Percentiles rank a stretch among this genome's conserved stretches.
Conservation (phyloP, 2,797 vertebrate genomes). For the Acrossocheilus fasciatus region DNA sequence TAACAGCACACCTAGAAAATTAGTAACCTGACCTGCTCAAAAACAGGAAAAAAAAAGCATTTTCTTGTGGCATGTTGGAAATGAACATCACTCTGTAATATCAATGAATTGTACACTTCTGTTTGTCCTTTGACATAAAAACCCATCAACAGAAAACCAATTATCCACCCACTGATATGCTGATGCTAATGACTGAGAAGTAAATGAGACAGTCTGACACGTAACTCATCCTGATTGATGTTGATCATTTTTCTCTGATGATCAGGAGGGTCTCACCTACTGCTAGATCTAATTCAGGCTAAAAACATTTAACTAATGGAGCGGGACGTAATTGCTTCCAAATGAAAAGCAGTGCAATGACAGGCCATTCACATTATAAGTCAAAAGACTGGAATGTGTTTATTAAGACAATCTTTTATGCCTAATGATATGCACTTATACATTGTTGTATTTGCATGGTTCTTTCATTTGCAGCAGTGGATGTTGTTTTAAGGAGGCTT, state of each 20-base stretch:
- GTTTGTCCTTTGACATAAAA: conserved; percentile 30
- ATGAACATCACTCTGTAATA: neutral
- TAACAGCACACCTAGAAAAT: neutral
- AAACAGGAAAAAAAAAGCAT: neutral
- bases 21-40: neutral
- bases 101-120: conserved; percentile 3
- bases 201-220: conserved; percentile 22
- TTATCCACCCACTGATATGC: conserved; percentile 29
- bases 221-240: conserved; percentile 51
- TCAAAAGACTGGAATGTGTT: conserved; percentile 7
- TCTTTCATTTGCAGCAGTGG: neutral
- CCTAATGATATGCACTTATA: neutral
- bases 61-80: conserved; percentile 1
- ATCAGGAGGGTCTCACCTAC: conserved; percentile 8
- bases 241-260: conserved; percentile 39
- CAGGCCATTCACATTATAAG: conserved; percentile 9
- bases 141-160: conserved; percentile 37
- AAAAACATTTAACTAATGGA: conserved; percentile 37
- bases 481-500: neutral
- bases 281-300: conserved; percentile 21
- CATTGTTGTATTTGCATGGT: neutral
- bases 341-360: conserved; percentile 30
- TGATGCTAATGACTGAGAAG: conserved; percentile 22
- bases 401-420: neutral
- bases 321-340: neutral